Percentiles rank a stretch among this genome's conserved stretches.
Evolutionary conservation across 2,888 invertebrate genomes (phyloP).

Genomic region (Nematopogon swammerdamellus): DNA sequence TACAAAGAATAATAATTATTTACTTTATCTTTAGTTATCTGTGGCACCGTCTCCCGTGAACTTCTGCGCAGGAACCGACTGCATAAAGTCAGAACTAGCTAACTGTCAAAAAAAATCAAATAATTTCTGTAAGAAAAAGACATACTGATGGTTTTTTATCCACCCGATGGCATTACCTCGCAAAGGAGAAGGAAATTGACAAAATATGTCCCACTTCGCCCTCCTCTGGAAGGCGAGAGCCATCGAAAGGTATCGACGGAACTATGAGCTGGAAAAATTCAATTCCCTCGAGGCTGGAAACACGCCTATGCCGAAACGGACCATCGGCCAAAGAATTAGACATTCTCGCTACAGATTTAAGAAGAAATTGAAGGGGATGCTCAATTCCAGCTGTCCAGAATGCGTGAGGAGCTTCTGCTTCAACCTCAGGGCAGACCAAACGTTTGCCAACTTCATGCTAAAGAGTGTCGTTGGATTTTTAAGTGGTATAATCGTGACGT

Average conservation of each 20-base stretch:
- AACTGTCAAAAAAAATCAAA: too few species aligned
- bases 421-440: constrained; percentile 42
- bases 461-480: constrained; percentile 65
- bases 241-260: constrained; percentile 41
- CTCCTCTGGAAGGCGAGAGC: constrained; percentile 53
- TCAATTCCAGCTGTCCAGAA: constrained; percentile 23
- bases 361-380: constrained; percentile 30
- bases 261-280: constrained; percentile 56
- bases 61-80: too few species aligned
- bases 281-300: constrained; percentile 45
- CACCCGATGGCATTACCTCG: too few species aligned
- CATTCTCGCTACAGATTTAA: constrained; percentile 36
- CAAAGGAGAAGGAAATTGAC: too few species aligned
- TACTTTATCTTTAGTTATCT: too few species aligned
- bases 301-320: constrained; percentile 33
- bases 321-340: constrained; percentile 43
- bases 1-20: too few species aligned
- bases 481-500: constrained; percentile 61
- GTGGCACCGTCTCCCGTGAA: too few species aligned
- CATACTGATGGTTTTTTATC: too few species aligned
- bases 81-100: too few species aligned
- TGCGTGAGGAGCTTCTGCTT: constrained; percentile 30
- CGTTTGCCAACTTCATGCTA: constrained; percentile 52
- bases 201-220: constrained; percentile 54
- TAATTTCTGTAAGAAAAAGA: too few species aligned